Base-by-base conservation (phyloP, 92 coral and sea anemone species). In the Epizoanthus ramosus region DNA sequence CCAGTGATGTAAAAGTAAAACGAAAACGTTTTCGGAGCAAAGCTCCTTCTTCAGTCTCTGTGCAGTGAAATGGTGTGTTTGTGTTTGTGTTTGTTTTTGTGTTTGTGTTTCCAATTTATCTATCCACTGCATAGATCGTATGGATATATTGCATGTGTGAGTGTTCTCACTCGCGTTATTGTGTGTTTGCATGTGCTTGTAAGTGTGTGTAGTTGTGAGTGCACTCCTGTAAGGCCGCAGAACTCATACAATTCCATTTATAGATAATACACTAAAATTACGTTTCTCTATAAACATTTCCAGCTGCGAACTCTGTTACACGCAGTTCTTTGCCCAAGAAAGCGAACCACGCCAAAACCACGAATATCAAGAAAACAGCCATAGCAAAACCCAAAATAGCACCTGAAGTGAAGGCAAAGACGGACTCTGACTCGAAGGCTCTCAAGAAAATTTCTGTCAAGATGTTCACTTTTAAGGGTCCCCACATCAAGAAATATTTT, bases 401-500 rank as follows among this genome's bases (percentile, higher is more conserved):
- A 22, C 17, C 54, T 57, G 66, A 61, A 9, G 15, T 8, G 28
- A 77, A 77, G n/a, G 69, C 50, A 15, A 61, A 77, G 28, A 12
- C 35, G 43, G 22, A 35, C 39, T 9, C 79, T 74, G 79, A 61
- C 31, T 28, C 79, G 5, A 74, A 39, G 66, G 63, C 82, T 14
- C 37, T 61, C 5, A 77, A 77, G 8, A 69, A 77, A 5, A 37
- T 77, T 57, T 77, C 82, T 37, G 66, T 77, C 82, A 77, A 77
- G 28, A 21, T 77, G 22, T 77, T 77, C 57, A 21, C 82, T 12
- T 61, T 77, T 57, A 80, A 74, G 66, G 84, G 87, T 68, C 74
- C 89, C 10, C 97, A 88, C 85, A 47, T 79, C 57, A 93, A 84
- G 67, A 84, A 86, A 22, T 88, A 84, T 47, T 93, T 88, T 84